These are phyloP conservation scores for Taurulus bubalis DNA, from an alignment of 2,113 vertebrate species.

Conservation along the genomic window DNA sequence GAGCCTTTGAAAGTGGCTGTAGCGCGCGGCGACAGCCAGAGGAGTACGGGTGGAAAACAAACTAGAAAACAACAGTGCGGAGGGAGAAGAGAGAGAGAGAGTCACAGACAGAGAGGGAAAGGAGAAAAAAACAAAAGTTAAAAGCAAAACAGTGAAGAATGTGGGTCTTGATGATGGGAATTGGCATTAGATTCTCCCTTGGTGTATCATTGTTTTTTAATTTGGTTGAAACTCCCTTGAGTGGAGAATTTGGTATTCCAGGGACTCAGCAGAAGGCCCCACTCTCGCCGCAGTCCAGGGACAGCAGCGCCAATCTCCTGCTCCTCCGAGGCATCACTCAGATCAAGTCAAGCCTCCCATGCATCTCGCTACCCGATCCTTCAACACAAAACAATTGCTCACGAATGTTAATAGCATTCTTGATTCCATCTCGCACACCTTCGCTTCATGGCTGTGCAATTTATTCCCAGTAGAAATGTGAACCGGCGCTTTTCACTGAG, in stretches of 20 bases:
- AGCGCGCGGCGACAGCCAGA: slow-evolving; percentile 85
- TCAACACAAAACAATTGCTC: slow-evolving; percentile 54
- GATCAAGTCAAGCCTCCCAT: slow-evolving; percentile 57
- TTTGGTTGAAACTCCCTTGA: slow-evolving; percentile 78
- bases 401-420: slow-evolving; percentile 69
- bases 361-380: slow-evolving; percentile 55
- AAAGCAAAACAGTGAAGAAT: slow-evolving; percentile 81
- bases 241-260: slow-evolving; percentile 66
- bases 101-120: slow-evolving; percentile 50
- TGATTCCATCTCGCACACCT: slow-evolving; percentile 65
- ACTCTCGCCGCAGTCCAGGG: slow-evolving; percentile 64
- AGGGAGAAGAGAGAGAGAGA: slow-evolving; percentile 68
- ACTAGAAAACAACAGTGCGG: slow-evolving; percentile 85
- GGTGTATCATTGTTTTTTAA: slow-evolving; percentile 82
- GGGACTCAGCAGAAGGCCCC: slow-evolving; percentile 64
- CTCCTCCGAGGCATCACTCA: slow-evolving; percentile 66
- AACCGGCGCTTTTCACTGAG: slow-evolving; percentile 41
- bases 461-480: slow-evolving; percentile 70
- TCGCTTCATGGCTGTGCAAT: slow-evolving; percentile 47
- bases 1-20: slow-evolving; percentile 87
- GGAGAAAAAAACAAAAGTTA: slow-evolving; percentile 72
- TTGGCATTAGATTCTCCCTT: slow-evolving; percentile 79
- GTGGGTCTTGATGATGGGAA: slow-evolving; percentile 83
- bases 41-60: slow-evolving; percentile 84
- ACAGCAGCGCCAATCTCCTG: slow-evolving; percentile 30